Percentiles rank a stretch among this genome's conserved stretches.
Evolutionary conservation across 2,113 vertebrate species (phyloP).

Genomic region (Cynoglossus semilaevis): DNA sequence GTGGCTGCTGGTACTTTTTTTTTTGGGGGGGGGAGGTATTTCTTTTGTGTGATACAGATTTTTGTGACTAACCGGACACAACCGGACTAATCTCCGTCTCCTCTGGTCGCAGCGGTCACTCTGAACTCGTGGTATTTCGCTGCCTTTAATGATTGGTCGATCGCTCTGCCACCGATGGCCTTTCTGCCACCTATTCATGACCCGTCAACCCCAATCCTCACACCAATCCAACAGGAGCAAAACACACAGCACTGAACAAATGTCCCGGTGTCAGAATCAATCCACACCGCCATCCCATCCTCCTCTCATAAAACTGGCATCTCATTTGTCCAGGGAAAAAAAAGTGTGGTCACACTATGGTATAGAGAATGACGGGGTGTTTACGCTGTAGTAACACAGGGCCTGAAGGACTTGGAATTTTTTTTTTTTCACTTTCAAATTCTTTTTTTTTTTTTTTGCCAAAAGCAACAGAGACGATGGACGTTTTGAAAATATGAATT

Average conservation of each 20-base stretch:
- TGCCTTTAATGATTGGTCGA: constrained; percentile 72
- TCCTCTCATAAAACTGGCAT: constrained; percentile 72
- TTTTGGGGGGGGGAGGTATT: neutral
- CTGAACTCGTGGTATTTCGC: constrained; percentile 69
- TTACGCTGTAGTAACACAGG: constrained; percentile 46
- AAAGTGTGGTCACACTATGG: constrained; percentile 41
- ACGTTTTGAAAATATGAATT: neutral
- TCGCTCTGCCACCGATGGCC: constrained; percentile 68
- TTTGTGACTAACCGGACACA: too few species aligned
- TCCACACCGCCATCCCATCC: constrained; percentile 67
- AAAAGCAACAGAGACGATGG: too few species aligned
- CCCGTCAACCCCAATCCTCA: constrained; percentile 76
- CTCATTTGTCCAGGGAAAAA: constrained; percentile 66
- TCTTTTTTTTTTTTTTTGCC: too few species aligned
- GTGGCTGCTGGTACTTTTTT: neutral
- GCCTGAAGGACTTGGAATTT: constrained; percentile 35
- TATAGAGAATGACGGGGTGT: constrained; percentile 59
- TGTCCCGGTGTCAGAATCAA: constrained; percentile 71
- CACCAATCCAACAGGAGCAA: constrained; percentile 75
- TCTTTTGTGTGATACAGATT: too few species aligned
- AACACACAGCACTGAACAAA: constrained; percentile 65
- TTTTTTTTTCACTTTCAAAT: constrained; percentile 24
- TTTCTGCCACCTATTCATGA: constrained; percentile 75
- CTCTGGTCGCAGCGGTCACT: constrained; percentile 60
- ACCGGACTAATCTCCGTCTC: constrained; percentile 70